These are phyloP conservation scores for Pardalotus punctatus DNA, from an alignment of 2,113 vertebrate genomes.

Conservation along the genomic window DNA sequence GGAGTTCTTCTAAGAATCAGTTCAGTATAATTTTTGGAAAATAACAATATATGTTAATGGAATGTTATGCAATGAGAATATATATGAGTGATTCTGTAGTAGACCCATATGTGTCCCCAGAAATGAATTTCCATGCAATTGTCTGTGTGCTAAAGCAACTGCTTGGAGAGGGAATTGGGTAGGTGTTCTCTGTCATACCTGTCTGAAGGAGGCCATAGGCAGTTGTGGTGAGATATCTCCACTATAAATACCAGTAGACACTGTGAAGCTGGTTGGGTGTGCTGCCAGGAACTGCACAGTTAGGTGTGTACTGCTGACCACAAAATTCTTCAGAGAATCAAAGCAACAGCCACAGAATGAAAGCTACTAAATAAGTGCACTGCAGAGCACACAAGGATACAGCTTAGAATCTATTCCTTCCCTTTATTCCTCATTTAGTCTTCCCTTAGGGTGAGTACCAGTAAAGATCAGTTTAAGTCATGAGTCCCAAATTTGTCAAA, in stretches of 20 bases:
- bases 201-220: background rate
- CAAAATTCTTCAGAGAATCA: background rate
- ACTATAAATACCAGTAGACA: background rate
- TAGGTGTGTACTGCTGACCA: background rate
- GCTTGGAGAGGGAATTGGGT: background rate
- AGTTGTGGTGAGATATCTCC: background rate
- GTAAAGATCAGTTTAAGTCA: background rate
- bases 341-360: background rate
- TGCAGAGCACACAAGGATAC: background rate
- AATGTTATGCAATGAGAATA: background rate
- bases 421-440: background rate
- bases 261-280: background rate
- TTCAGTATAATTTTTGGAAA: background rate
- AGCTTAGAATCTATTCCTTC: background rate
- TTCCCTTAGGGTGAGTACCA: background rate
- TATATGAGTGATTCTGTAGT: background rate
- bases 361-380: background rate
- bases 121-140: background rate
- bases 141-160: background rate
- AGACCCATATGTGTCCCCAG: background rate
- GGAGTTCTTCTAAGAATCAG: background rate
- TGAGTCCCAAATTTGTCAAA: background rate
- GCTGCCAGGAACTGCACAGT: background rate
- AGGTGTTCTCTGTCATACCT: background rate
- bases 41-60: background rate